Percentiles rank a stretch among this genome's conserved stretches.
phyloP scores from a whole-genome alignment of 2,888 invertebrate genomes.

The Malthinus flaveolus region DNA sequence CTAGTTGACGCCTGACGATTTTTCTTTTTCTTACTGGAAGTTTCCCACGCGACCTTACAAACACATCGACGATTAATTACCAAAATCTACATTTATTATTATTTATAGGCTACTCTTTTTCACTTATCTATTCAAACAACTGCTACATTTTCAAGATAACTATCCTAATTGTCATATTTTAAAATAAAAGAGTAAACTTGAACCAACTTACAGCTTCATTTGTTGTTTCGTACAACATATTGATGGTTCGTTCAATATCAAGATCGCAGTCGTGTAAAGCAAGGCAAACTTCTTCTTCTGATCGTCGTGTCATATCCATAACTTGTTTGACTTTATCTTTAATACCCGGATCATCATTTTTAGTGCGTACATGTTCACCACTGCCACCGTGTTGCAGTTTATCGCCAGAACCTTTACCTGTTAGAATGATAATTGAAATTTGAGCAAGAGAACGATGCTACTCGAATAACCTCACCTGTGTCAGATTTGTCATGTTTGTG shows the following conservation, averaged over 20 bases:
- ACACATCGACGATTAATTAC: constrained; percentile 6
- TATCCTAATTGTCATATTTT: no score
- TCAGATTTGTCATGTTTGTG: constrained; percentile 53
- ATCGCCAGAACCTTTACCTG: constrained; percentile 48
- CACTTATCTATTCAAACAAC: no score
- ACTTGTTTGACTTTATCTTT: constrained; percentile 76
- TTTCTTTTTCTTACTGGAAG: constrained; percentile 83
- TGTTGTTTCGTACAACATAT: constrained; percentile 76
- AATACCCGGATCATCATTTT: constrained; percentile 62
- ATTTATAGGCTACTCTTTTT: no score
- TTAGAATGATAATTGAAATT: no score
- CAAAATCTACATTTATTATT: no score
- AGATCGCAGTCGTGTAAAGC: constrained; percentile 93
- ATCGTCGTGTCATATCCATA: constrained; percentile 87
- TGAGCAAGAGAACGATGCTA: neutral
- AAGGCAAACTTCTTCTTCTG: constrained; percentile 89
- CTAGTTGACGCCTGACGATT: constrained; percentile 64
- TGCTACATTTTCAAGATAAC: no score
- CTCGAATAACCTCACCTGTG: constrained; percentile 41
- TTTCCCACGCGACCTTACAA: constrained; percentile 81
- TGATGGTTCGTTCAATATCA: constrained; percentile 82
- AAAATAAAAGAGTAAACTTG: no score
- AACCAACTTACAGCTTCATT: no score
- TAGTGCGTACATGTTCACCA: constrained; percentile 41
- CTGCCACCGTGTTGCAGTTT: constrained; percentile 46